Percentiles rank a stretch among this genome's conserved stretches.
These are phyloP conservation scores for Vanessa atalanta DNA, from an alignment of 1,140 invertebrate species.

Conservation along the genomic window DNA sequence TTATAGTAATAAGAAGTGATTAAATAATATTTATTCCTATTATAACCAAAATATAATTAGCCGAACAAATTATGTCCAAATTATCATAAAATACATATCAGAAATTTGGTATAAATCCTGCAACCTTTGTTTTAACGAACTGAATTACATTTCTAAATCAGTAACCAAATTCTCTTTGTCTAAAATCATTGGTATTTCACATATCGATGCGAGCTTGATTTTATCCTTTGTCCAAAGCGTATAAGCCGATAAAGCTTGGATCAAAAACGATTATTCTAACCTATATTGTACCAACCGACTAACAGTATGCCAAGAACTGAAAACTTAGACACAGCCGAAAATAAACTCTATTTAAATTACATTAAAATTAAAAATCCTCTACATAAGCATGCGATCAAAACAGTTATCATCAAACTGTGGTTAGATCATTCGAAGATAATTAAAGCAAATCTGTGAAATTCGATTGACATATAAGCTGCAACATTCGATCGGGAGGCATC, in stretches of 20 bases:
- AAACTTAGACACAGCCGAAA: not conserved
- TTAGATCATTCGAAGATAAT: slow-evolving; percentile 5
- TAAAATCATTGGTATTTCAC: slow-evolving; percentile 34
- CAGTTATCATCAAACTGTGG: slow-evolving; percentile 5
- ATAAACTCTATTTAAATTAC: not conserved
- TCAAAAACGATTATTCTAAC: slow-evolving; percentile 29
- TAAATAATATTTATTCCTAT: too few species aligned
- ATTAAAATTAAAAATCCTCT: not conserved
- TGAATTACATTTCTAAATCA: slow-evolving; percentile 19
- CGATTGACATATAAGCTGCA: not conserved
- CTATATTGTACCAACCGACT: not conserved
- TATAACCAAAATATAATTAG: too few species aligned
- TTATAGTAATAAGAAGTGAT: too few species aligned
- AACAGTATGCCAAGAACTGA: slow-evolving; percentile 4
- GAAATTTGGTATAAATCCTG: not conserved
- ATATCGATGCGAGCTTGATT: slow-evolving; percentile 37
- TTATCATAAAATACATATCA: too few species aligned
- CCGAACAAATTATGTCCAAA: too few species aligned
- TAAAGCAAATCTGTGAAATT: slow-evolving; percentile 3
- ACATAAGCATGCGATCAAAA: not conserved
- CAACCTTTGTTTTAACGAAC: slow-evolving; percentile 12
- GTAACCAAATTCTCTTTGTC: slow-evolving; percentile 23
- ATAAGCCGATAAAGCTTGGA: slow-evolving; percentile 41
- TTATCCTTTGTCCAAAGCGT: slow-evolving; percentile 39
- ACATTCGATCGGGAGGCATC: too few species aligned